phyloP scores from a whole-genome alignment of 1,140 invertebrate species.

The Brachionus rotundiformis region DNA sequence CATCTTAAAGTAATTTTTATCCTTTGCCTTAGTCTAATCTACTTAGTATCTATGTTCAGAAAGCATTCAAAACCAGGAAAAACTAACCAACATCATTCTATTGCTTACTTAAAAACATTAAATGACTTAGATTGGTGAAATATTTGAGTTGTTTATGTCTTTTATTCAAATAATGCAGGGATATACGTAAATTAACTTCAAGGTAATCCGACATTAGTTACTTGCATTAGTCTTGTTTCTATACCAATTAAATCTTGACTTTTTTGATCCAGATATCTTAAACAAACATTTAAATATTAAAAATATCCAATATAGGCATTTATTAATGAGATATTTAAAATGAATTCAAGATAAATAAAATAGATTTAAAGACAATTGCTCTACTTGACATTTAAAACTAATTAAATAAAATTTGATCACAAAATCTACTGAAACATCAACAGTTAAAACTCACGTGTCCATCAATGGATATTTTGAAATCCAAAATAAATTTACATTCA shows the following conservation, averaged over 20 bases:
- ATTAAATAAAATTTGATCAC: background rate
- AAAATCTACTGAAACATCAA: background rate
- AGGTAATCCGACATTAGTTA: background rate
- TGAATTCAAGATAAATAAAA: background rate
- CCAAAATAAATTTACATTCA: background rate
- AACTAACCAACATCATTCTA: too few relatives aligned
- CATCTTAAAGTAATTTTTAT: too few relatives aligned
- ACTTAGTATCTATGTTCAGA: too few relatives aligned
- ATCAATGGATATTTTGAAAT: background rate
- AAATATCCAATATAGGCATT: background rate
- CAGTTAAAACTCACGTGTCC: background rate
- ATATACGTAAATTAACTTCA: background rate
- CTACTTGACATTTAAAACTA: background rate
- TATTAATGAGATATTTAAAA: background rate
- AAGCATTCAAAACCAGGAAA: too few relatives aligned
- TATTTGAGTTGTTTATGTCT: background rate
- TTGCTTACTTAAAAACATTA: too few relatives aligned
- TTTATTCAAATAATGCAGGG: background rate
- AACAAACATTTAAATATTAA: background rate
- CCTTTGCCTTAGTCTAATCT: too few relatives aligned
- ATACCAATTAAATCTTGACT: background rate
- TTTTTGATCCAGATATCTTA: background rate
- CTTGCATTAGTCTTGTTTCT: background rate
- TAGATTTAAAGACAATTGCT: background rate
- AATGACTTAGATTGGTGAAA: background rate